phyloP scores from a whole-genome alignment of 2,888 invertebrate species.

The Amblyjoppa proteus region DNA sequence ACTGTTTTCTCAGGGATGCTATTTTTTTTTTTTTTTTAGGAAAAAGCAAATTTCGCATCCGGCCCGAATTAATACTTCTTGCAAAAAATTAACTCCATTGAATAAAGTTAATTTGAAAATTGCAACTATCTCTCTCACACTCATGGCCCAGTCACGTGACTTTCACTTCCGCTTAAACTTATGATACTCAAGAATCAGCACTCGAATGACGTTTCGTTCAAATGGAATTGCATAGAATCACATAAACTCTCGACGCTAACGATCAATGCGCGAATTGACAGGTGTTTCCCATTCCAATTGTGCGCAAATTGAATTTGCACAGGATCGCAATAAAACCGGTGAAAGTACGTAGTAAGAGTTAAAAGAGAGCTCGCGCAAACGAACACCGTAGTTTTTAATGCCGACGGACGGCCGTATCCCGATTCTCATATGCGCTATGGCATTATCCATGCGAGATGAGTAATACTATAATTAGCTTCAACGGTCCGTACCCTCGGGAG shows the following conservation, averaged over 20 bases:
- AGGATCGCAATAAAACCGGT: no score
- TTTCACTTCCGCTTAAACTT: no score
- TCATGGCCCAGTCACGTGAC: no score
- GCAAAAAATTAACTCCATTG: no score
- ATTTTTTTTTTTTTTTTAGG: no score
- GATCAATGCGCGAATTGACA: neutral
- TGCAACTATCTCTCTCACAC: no score
- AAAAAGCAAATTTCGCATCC: no score
- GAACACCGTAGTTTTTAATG: neutral
- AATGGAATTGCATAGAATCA: neutral
- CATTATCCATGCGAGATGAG: slow-evolving; percentile 30
- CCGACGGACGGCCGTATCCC: neutral
- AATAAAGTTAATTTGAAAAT: no score
- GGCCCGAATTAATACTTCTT: no score
- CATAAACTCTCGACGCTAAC: neutral
- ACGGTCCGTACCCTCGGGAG: slow-evolving; percentile 10
- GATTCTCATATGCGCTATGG: slow-evolving; percentile 5
- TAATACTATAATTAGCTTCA: slow-evolving; percentile 38
- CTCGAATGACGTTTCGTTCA: no score
- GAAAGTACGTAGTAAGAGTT: neutral
- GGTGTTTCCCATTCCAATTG: neutral
- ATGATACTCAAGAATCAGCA: no score
- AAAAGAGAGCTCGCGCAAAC: neutral
- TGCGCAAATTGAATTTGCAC: neutral
- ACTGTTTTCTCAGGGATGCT: no score